A percentile compares a stretch with the other conserved stretches of the same genome.
These are phyloP conservation scores for Cebus imitator DNA, from an alignment of 2,113 vertebrate species.

Conservation along the genomic window DNA sequence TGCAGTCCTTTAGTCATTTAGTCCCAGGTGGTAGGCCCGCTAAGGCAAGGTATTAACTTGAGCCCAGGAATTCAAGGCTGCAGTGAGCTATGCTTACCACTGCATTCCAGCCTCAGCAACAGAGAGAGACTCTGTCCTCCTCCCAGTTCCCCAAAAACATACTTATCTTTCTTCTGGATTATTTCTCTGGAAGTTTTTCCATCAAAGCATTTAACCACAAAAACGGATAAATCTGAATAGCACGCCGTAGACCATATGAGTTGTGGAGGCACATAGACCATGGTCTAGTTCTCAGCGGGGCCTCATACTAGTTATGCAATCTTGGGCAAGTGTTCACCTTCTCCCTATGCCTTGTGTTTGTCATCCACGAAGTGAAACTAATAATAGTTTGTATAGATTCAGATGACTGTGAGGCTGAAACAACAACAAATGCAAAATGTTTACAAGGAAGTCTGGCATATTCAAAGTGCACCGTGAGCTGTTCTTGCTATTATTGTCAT, in stretches of 20 bases:
- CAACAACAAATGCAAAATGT: not conserved
- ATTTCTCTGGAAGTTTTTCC: not conserved
- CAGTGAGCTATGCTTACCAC: too few species aligned
- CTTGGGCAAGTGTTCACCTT: not conserved
- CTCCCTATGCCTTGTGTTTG: not conserved
- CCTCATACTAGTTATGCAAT: not conserved
- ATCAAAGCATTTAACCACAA: not conserved
- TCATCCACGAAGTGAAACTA: not conserved
- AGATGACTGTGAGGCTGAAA: not conserved
- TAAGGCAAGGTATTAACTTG: too few species aligned
- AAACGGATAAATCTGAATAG: not conserved
- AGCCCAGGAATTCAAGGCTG: too few species aligned
- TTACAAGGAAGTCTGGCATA: not conserved
- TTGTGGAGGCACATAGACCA: not conserved
- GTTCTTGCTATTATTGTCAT: not conserved
- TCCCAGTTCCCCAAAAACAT: too few species aligned
- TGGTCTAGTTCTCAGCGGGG: not conserved
- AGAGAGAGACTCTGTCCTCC: too few species aligned
- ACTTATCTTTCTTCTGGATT: not conserved
- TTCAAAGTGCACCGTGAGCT: not conserved
- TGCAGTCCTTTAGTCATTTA: too few species aligned
- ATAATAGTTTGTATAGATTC: not conserved
- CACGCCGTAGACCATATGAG: not conserved
- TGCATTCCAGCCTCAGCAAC: too few species aligned
- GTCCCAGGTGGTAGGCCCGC: too few species aligned